A percentile compares a stretch with the other conserved stretches of the same genome.
phyloP scores from a whole-genome alignment of 2,113 vertebrate species.

The Engystomops pustulosus region DNA sequence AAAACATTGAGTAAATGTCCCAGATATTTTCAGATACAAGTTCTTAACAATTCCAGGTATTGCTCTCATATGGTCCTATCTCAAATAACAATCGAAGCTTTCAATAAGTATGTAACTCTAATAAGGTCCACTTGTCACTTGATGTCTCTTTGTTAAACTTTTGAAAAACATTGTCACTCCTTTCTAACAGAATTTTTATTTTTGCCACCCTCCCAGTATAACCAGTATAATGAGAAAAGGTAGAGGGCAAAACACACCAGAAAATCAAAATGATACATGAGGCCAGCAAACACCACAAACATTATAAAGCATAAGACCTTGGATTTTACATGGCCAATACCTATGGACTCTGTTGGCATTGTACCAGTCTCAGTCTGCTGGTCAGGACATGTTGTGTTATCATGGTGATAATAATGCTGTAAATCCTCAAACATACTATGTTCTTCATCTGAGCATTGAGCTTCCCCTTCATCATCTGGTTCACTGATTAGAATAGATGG shows the following conservation, averaged over 20 bases:
- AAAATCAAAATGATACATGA: conserved; percentile 83
- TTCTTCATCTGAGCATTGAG: conserved; percentile 58
- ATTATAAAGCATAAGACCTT: conserved; percentile 78
- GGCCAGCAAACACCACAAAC: conserved; percentile 81
- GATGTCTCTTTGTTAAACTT: conserved; percentile 46
- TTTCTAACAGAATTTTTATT: conserved; percentile 71
- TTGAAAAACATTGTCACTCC: conserved; percentile 64
- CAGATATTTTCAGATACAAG: background rate
- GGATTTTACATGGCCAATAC: conserved; percentile 73
- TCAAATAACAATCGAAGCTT: conserved; percentile 75
- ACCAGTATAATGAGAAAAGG: conserved; percentile 83
- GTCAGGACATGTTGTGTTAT: conserved; percentile 59
- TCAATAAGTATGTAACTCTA: background rate
- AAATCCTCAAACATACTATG: conserved; percentile 48
- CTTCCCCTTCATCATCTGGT: conserved; percentile 65
- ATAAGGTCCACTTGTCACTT: background rate
- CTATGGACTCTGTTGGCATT: conserved; percentile 64
- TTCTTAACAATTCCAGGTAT: conserved; percentile 49
- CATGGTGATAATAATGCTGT: conserved; percentile 47
- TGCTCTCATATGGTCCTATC: conserved; percentile 78
- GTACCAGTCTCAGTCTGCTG: conserved; percentile 63
- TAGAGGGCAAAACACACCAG: conserved; percentile 84
- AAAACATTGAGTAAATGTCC: conserved; percentile 64
- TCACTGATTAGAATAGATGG: conserved; percentile 67
- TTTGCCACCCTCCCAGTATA: conserved; percentile 78